These are phyloP conservation scores for Aurelia aurita DNA, from an alignment of 30 jellyfish, hydroid and myxozoan species.

Conservation along the genomic window DNA sequence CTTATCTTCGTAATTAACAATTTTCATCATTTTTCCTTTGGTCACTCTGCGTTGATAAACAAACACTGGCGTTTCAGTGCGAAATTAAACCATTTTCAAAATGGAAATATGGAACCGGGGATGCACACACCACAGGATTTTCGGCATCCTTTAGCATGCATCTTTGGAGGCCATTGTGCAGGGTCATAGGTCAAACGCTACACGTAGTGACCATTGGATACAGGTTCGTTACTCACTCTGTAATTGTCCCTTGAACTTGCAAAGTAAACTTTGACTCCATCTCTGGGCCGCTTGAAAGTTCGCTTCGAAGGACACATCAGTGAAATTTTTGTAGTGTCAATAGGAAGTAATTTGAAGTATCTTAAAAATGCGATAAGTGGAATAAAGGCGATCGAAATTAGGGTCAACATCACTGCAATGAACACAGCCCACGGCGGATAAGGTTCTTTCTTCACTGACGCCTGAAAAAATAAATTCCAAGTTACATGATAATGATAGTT, in stretches of 20 bases:
- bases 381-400: slow-evolving; percentile 80
- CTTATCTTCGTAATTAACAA: too few species aligned
- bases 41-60: too few species aligned
- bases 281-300: slow-evolving; percentile 21
- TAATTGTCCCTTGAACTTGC: slow-evolving; percentile 40
- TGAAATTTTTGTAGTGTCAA: slow-evolving; percentile 35
- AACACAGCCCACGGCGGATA: slow-evolving; percentile 97
- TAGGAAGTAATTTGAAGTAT: slow-evolving; percentile 71
- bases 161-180: too few species aligned
- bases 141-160: too few species aligned
- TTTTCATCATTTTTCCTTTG: too few species aligned
- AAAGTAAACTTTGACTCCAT: slow-evolving; percentile 53
- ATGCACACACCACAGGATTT: too few species aligned
- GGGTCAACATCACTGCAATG: slow-evolving; percentile 79
- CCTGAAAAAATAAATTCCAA: slow-evolving; percentile 63
- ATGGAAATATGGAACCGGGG: too few species aligned
- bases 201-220: slow-evolving; percentile 44
- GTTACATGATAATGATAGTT: background rate
- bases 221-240: background rate
- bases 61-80: too few species aligned
- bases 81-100: too few species aligned
- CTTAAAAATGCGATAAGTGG: slow-evolving; percentile 87
- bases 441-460: slow-evolving; percentile 35
- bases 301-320: slow-evolving; percentile 48
- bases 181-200: background rate